These are phyloP conservation scores for Drosophila ohnishii DNA, from an alignment of 1,140 invertebrate genomes.

Conservation along the genomic window DNA sequence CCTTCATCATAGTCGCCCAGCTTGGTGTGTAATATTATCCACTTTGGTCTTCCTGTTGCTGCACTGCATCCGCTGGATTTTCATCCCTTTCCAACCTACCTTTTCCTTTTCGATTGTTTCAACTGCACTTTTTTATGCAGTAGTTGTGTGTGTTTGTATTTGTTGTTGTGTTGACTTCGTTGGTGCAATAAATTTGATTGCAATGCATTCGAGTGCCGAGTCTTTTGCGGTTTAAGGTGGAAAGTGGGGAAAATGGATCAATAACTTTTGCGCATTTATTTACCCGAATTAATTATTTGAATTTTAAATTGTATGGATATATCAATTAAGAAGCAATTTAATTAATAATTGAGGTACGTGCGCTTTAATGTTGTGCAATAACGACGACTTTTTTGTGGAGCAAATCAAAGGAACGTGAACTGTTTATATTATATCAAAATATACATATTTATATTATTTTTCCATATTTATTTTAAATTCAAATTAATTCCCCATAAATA, in stretches of 20 bases:
- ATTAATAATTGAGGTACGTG: conserved; percentile 12
- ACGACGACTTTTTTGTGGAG: conserved; percentile 2
- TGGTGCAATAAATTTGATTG: conserved; percentile 68
- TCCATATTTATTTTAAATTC: not conserved
- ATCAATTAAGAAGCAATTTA: conserved; percentile 36
- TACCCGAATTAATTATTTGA: conserved; percentile 37
- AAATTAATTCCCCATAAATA: not conserved
- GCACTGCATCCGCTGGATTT: conserved; percentile 50
- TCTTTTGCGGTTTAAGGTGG: conserved; percentile 31
- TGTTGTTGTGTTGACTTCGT: conserved; percentile 24
- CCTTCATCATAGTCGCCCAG: conserved; percentile 12
- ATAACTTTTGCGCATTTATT: conserved; percentile 26
- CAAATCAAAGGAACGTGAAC: not conserved
- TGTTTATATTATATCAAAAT: not conserved
- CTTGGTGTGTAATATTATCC: conserved; percentile 63
- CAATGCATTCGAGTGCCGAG: conserved; percentile 53
- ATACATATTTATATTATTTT: not conserved
- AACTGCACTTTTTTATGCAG: conserved; percentile 17
- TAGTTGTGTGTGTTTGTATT: not conserved
- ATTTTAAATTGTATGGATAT: conserved; percentile 32
- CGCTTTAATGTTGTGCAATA: conserved; percentile 12
- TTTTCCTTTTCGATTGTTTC: conserved; percentile 41
- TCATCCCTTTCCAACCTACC: not conserved
- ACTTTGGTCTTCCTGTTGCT: conserved; percentile 71
- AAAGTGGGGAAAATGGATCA: conserved; percentile 8